Evolutionary conservation across 2,888 invertebrate species (phyloP), one percentile per base, ranked within the genome.

Genomic region (Maniola hyperantus): DNA sequence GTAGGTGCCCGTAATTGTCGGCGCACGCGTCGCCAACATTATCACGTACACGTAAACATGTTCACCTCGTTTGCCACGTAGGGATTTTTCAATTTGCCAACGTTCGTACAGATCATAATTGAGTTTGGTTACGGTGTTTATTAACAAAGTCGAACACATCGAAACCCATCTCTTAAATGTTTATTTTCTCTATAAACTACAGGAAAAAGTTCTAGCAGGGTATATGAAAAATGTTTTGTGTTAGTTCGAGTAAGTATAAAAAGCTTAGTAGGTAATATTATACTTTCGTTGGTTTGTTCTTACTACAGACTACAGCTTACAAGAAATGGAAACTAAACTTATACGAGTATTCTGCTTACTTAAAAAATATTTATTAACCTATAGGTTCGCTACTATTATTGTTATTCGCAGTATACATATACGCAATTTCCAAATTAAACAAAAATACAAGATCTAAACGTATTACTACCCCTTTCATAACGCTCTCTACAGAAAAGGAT

Each of bases 11-110:
- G 72, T 76, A 77, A 77, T 73, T 73, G 74, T 67, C 72, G 69
- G 74, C 70, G 71, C 74, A 67, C 72, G 72, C 72, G 68, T 72
- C 67, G 69, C 68, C 71, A 67, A 20, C 65, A 73, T 71, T 69
- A 75, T 73, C 80, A 81, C 79, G 79, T 79, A 68, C 76, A 71
- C 50, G 61, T 73, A 68, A 68, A 67, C 61, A 68, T 73, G 58
- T 70, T 61, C 64, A 66, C 54, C 55, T 55, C 63, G 73, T 77
- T 77, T 73, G 74, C 77, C 72, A 71, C 72, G 71, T 74, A 75
- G 72, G 69, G 70, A 76, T 74, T 73, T 74, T 69, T 68, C 70
- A 72, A 67, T 74, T 66, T 63, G 54, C 53, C 67, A 62, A 50
- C 65, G 48, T 33, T 18, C 44, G 61, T 60, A 54, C 61, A 6